Evolutionary conservation across 2,888 invertebrate species (phyloP).

Genomic region (Eristalinus sepulchralis): DNA sequence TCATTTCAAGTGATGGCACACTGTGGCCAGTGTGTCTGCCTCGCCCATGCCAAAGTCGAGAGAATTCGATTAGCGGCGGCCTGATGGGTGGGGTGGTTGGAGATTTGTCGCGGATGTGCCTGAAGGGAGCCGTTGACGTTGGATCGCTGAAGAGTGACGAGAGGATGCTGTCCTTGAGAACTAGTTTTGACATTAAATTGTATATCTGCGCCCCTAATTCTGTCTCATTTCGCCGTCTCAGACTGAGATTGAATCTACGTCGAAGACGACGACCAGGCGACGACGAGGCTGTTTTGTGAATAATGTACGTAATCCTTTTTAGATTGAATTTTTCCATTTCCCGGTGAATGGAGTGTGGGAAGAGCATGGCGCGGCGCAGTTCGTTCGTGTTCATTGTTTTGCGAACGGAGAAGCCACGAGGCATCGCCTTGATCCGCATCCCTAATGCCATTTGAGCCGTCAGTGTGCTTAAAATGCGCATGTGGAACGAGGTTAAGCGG

Average conservation of each 20-base stretch:
- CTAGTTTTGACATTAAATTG: neutral
- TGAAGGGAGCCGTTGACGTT: neutral
- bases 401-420: neutral
- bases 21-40: neutral
- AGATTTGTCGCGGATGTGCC: constrained; percentile 26
- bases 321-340: constrained; percentile 52
- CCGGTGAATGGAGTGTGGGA: neutral
- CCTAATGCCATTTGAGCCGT: constrained; percentile 37
- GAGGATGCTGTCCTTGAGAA: neutral
- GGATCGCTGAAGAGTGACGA: neutral
- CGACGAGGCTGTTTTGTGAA: neutral
- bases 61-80: neutral
- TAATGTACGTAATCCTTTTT: constrained; percentile 52
- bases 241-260: neutral
- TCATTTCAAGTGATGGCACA: neutral
- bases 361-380: neutral
- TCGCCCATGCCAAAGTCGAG: neutral
- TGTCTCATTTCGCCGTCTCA: neutral
- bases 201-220: neutral
- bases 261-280: no score
- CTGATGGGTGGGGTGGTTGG: neutral
- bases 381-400: constrained; percentile 13
- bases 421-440: constrained; percentile 35
- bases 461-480: constrained; percentile 24
- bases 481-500: constrained; percentile 7